Percentiles rank a stretch among this genome's conserved stretches.
phyloP scores from a whole-genome alignment of 2,797 vertebrate genomes.

The Buphagus erythrorhynchus region DNA sequence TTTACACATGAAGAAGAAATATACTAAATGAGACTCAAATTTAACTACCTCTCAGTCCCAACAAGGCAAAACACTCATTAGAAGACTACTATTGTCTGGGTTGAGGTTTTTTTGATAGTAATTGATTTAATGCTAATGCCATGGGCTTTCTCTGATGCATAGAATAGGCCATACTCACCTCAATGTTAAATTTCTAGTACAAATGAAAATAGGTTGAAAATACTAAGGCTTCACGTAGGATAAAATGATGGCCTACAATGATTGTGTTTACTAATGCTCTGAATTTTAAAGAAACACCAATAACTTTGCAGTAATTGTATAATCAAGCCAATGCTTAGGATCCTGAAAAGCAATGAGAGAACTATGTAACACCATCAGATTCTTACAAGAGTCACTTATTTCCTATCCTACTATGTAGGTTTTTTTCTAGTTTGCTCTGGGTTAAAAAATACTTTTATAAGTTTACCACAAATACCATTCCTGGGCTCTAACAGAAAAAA shows the following conservation, averaged over 20 bases:
- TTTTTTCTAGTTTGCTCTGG: not conserved
- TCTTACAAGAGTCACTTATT: not conserved
- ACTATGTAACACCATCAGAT: not conserved
- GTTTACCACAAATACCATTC: fast-evolving
- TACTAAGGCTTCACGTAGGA: not conserved
- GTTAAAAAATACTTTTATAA: not conserved
- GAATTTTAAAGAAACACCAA: not conserved
- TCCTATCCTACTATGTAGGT: fast-evolving
- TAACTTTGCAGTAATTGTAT: not conserved
- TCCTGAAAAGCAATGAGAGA: not conserved
- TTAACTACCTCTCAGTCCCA: not conserved
- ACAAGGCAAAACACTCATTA: not conserved
- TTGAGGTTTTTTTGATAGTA: not conserved
- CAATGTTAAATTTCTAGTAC: not conserved
- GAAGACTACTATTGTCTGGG: not conserved
- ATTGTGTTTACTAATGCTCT: not conserved
- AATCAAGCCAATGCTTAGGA: not conserved
- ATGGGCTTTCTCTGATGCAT: not conserved
- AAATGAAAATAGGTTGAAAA: not conserved
- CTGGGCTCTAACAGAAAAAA: not conserved
- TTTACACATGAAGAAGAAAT: not conserved
- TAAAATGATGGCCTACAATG: not conserved
- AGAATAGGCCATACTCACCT: not conserved
- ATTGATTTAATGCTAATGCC: not conserved
- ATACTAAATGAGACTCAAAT: not conserved